These are phyloP conservation scores for Garrulus glandarius DNA, from an alignment of 2,797 vertebrate species.

Conservation along the genomic window DNA sequence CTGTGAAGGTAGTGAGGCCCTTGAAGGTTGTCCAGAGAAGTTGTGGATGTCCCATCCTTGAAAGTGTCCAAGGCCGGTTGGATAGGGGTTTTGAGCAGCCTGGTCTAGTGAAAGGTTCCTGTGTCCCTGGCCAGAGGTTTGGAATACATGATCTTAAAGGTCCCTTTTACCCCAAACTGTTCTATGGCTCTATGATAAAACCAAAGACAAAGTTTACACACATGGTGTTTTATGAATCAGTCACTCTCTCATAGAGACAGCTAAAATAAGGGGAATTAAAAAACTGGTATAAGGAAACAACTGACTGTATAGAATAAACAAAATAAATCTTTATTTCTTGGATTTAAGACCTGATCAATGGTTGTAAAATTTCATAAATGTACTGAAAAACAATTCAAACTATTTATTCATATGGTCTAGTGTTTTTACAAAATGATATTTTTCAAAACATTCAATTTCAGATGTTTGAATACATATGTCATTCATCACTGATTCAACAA, in stretches of 20 bases:
- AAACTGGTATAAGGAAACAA: background rate
- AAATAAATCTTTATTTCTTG: background rate
- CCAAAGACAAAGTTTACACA: background rate
- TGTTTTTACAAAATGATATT: background rate
- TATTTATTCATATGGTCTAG: background rate
- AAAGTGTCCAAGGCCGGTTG: background rate
- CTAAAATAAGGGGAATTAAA: background rate
- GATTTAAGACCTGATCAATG: background rate
- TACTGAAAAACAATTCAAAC: background rate
- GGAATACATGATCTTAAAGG: background rate
- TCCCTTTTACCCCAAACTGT: background rate
- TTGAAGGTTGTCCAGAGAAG: background rate
- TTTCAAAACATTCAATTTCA: background rate
- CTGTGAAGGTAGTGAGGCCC: background rate
- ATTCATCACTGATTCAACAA: background rate
- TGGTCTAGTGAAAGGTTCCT: too few species aligned
- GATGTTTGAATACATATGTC: background rate
- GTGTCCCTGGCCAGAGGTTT: background rate
- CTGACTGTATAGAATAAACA: background rate
- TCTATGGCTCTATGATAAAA: background rate
- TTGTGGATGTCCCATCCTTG: background rate
- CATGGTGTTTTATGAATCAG: background rate
- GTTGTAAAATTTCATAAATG: background rate
- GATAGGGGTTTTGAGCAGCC: background rate
- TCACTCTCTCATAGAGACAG: background rate